Conservation (phyloP, 2,888 invertebrate genomes). For the Prenolepis imparis region DNA sequence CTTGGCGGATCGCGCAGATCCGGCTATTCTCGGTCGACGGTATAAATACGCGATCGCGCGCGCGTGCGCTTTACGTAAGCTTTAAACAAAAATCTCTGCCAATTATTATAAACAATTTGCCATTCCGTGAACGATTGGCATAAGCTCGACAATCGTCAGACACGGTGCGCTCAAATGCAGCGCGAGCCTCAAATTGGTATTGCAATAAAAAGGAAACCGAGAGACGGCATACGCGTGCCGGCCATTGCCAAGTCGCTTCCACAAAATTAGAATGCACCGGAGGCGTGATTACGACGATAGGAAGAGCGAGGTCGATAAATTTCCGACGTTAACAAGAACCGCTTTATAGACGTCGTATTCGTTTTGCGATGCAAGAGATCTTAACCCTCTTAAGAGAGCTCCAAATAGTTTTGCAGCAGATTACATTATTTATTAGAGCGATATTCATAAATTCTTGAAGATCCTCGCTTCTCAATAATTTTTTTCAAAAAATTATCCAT, state of each 20-base stretch:
- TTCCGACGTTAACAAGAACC: constrained; percentile 33
- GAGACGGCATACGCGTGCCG: constrained; percentile 57
- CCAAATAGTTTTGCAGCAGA: neutral
- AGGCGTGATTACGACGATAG: constrained; percentile 30
- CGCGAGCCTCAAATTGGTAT: constrained; percentile 71
- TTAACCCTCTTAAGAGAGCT: neutral
- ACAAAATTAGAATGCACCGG: constrained; percentile 70
- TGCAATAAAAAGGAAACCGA: constrained; percentile 66
- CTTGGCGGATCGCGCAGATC: constrained; percentile 74
- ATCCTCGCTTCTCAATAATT: neutral
- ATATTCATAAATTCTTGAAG: neutral
- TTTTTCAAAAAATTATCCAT: neutral
- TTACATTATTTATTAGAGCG: constrained; percentile 19
- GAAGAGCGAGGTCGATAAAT: constrained; percentile 24
- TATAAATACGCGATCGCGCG: constrained; percentile 79
- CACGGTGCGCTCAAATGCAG: constrained; percentile 22
- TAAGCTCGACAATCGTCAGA: constrained; percentile 35
- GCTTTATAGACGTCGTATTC: neutral
- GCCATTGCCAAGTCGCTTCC: constrained; percentile 68
- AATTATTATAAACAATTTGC: constrained; percentile 83
- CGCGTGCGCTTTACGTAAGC: constrained; percentile 80
- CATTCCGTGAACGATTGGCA: constrained; percentile 64
- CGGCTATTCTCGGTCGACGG: constrained; percentile 81
- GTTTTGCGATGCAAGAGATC: neutral
- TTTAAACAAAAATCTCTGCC: constrained; percentile 80